phyloP scores from a whole-genome alignment of 1,140 invertebrate genomes.

The Cotesia glomerata region DNA sequence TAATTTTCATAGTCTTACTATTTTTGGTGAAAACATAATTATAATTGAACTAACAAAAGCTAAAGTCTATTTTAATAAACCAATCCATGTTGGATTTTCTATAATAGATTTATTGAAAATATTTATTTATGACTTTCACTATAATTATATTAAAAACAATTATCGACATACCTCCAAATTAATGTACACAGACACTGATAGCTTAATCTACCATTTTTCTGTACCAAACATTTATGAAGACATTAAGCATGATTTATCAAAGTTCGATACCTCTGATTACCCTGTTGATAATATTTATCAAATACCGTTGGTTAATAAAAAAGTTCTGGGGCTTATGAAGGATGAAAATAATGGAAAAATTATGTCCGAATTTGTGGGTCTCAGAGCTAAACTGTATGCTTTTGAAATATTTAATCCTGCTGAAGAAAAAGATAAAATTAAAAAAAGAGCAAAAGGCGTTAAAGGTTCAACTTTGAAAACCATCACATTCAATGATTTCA shows the following conservation, averaged over 20 bases:
- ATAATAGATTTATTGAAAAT: not conserved
- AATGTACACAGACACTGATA: not conserved
- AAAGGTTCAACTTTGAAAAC: slow-evolving; percentile 21
- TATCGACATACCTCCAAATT: not conserved
- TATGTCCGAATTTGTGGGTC: too few relatives aligned
- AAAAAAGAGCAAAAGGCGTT: slow-evolving; percentile 25
- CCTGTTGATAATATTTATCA: slow-evolving; percentile 19
- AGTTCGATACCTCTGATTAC: slow-evolving; percentile 2
- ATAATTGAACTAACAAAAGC: not conserved
- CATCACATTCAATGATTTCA: slow-evolving; percentile 17
- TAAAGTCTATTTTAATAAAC: not conserved
- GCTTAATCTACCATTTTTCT: not conserved
- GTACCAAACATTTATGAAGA: too few relatives aligned
- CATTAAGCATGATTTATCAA: too few relatives aligned
- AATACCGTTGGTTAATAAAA: slow-evolving; percentile 26
- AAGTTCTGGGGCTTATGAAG: slow-evolving; percentile 28
- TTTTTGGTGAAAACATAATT: not conserved
- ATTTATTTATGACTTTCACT: not conserved
- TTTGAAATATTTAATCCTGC: not conserved
- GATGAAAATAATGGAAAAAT: too few relatives aligned
- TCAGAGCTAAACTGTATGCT: slow-evolving; percentile 17
- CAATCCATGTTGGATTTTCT: not conserved
- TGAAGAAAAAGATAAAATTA: slow-evolving; percentile 1
- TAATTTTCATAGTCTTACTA: not conserved
- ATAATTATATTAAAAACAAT: slow-evolving; percentile 4